These are phyloP conservation scores for Phenacoccus solenopsis DNA, from an alignment of 1,140 invertebrate species.

Conservation along the genomic window DNA sequence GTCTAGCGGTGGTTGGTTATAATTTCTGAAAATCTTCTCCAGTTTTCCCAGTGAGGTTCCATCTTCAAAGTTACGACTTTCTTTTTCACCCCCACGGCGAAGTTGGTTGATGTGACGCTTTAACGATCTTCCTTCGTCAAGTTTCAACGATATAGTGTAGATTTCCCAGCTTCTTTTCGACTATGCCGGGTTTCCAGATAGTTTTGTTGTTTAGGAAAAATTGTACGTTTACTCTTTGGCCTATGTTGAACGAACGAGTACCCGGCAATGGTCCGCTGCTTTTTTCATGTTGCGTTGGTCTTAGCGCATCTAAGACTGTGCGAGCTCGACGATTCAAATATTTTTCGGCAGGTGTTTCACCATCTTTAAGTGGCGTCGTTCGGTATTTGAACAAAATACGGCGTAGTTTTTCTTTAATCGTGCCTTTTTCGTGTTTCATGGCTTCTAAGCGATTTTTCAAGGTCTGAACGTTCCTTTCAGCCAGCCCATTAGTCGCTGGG, in stretches of 20 bases:
- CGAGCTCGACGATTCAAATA: too few species aligned
- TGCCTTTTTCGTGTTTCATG: neutral
- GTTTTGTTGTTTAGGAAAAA: neutral
- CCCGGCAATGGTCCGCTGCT: neutral
- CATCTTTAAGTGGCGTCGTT: constrained; percentile 12
- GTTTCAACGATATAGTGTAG: constrained; percentile 11
- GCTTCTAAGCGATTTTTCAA: constrained; percentile 26
- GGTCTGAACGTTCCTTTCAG: too few species aligned
- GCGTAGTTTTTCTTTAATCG: constrained; percentile 8
- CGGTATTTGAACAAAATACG: constrained; percentile 13
- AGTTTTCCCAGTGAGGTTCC: too few species aligned
- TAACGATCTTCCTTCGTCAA: neutral
- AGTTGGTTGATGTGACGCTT: neutral
- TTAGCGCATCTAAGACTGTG: too few species aligned
- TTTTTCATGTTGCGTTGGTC: neutral
- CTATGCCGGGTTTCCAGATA: constrained; percentile 8
- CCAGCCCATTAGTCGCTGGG: too few species aligned
- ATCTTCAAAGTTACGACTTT: too few species aligned
- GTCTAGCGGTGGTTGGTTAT: too few species aligned
- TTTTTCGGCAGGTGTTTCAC: too few species aligned
- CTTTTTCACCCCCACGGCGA: too few species aligned
- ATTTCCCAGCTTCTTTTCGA: neutral
- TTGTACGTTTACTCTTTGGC: neutral
- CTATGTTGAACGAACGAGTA: too few species aligned
- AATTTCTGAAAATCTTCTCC: too few species aligned